Evolutionary conservation across 2,888 invertebrate genomes (phyloP).

Genomic region (Onchidella celtica): DNA sequence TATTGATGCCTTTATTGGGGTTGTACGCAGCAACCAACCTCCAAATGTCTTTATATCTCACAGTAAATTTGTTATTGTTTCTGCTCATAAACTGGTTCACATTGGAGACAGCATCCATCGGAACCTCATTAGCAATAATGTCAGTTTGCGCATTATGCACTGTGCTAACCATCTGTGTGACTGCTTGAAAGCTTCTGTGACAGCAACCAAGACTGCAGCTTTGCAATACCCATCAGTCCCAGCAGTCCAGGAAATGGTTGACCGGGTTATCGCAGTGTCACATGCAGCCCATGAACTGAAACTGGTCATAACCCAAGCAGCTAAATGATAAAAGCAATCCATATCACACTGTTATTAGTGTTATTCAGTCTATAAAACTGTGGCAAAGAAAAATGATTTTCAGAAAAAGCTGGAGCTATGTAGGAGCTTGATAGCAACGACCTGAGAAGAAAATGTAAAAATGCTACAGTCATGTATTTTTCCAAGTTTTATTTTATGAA

Average conservation of each 20-base stretch:
- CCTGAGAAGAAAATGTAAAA: too few relatives aligned
- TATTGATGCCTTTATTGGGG: constrained; percentile 94
- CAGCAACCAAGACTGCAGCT: constrained; percentile 94
- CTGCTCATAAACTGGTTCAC: constrained; percentile 95
- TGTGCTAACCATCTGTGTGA: constrained; percentile 77
- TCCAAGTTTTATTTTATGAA: too few relatives aligned
- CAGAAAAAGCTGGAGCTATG: too few relatives aligned
- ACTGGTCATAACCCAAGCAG: constrained; percentile 73
- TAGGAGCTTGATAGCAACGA: too few relatives aligned
- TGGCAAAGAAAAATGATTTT: too few relatives aligned
- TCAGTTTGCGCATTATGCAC: constrained; percentile 83
- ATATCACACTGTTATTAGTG: not conserved
- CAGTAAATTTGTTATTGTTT: constrained; percentile 95
- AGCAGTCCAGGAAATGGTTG: constrained; percentile 96
- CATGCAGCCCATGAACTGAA: constrained; percentile 91
- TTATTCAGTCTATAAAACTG: not conserved
- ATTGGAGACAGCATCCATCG: constrained; percentile 96
- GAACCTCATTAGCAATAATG: constrained; percentile 88
- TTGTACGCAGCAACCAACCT: constrained; percentile 95
- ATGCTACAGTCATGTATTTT: too few relatives aligned
- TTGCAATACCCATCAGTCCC: constrained; percentile 94
- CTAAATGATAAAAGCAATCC: not conserved
- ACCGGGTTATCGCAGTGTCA: constrained; percentile 92
- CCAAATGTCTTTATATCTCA: constrained; percentile 95
- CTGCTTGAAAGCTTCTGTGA: constrained; percentile 85